These are phyloP conservation scores for Agapetus fuscipes DNA, from an alignment of 2,888 invertebrate genomes.

Conservation along the genomic window DNA sequence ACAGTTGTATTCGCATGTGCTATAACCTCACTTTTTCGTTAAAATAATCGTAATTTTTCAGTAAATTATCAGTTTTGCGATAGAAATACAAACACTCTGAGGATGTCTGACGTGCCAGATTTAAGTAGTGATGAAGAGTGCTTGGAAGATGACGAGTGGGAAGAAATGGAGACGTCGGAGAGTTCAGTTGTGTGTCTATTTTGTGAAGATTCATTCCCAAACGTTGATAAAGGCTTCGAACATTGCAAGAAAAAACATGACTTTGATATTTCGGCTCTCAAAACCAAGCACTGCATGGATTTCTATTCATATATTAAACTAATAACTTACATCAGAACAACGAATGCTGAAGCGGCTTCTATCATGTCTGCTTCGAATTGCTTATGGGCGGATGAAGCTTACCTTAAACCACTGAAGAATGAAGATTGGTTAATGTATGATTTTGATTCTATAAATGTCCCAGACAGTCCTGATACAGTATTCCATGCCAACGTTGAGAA, in stretches of 20 bases:
- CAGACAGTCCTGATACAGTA: conserved; percentile 27
- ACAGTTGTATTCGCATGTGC: too few species aligned
- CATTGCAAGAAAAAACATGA: conserved; percentile 58
- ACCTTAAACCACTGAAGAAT: conserved; percentile 64
- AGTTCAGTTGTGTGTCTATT: conserved; percentile 53
- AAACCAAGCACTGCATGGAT: conserved; percentile 64
- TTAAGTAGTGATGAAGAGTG: conserved; percentile 43
- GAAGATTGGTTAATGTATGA: conserved; percentile 82
- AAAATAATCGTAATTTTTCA: too few species aligned
- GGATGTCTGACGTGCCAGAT: conserved; percentile 39
- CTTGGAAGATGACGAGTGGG: conserved; percentile 41
- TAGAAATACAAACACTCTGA: too few species aligned
- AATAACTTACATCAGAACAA: conserved; percentile 67
- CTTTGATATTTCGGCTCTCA: conserved; percentile 55
- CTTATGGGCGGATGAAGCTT: conserved; percentile 68
- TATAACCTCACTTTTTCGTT: too few species aligned
- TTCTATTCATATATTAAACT: conserved; percentile 73
- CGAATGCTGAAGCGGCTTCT: conserved; percentile 48
- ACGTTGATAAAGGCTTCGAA: conserved; percentile 52
- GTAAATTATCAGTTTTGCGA: too few species aligned
- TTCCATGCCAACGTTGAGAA: conserved; percentile 53
- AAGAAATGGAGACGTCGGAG: conserved; percentile 39
- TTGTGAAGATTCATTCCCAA: conserved; percentile 52
- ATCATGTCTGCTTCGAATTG: conserved; percentile 42
- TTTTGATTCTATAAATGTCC: conserved; percentile 36